These are phyloP conservation scores for Bolinopsis microptera DNA, from an alignment of 37 sponge, comb jelly and placozoan species.

Conservation along the genomic window DNA sequence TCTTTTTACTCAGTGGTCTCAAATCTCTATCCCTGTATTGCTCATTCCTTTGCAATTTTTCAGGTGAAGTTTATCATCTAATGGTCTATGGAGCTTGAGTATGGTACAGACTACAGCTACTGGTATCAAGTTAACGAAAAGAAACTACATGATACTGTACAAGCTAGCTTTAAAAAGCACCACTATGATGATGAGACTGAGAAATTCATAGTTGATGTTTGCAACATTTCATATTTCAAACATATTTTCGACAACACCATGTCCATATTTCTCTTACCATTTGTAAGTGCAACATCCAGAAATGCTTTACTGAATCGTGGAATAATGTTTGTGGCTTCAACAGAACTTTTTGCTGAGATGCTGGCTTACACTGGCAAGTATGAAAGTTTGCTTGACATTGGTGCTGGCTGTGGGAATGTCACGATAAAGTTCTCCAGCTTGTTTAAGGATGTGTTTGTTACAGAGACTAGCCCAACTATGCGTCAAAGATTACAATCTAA, in stretches of 20 bases:
- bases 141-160: neutral
- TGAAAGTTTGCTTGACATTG: conserved; percentile 6
- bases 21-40: too few species aligned
- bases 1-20: too few species aligned
- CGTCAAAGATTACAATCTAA: neutral
- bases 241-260: conserved; percentile 16
- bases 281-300: conserved; percentile 30
- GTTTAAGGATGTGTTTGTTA: neutral
- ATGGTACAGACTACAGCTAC: too few species aligned
- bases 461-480: conserved; percentile 48
- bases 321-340: conserved; percentile 42
- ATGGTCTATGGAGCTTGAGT: too few species aligned
- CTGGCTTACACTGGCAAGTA: neutral
- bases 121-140: neutral
- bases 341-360: neutral
- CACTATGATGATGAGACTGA: conserved; percentile 61
- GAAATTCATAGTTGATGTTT: conserved; percentile 2
- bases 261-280: conserved; percentile 43
- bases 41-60: too few species aligned
- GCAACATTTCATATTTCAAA: conserved; percentile 58
- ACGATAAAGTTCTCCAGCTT: neutral
- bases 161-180: neutral
- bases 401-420: conserved; percentile 45
- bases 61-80: too few species aligned
- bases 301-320: conserved; percentile 48